A percentile compares a stretch with the other conserved stretches of the same genome.
Conservation (phyloP, 2,113 vertebrate species). For the Anser cygnoides region DNA sequence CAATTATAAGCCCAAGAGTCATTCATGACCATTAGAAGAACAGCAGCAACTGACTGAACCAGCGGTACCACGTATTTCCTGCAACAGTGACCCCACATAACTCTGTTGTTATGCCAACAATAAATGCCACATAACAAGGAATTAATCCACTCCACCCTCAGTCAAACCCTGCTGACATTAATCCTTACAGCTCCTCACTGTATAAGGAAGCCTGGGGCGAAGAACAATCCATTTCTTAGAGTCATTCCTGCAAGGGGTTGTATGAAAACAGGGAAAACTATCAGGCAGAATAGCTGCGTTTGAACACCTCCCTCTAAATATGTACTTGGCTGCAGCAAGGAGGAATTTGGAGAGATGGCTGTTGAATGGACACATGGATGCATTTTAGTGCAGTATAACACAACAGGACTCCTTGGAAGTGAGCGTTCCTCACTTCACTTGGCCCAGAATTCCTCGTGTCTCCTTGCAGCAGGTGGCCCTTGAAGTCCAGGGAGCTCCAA, state of each 20-base stretch:
- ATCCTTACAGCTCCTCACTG: background rate
- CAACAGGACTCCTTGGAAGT: background rate
- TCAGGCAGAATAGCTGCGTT: background rate
- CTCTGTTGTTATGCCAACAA: background rate
- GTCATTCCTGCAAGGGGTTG: background rate
- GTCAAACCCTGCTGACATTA: background rate
- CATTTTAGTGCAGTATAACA: background rate
- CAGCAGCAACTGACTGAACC: background rate
- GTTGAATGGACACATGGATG: background rate
- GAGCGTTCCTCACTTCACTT: background rate
- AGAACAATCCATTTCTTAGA: background rate
- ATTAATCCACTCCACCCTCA: background rate
- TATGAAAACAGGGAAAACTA: background rate
- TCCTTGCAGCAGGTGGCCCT: background rate
- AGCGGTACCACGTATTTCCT: background rate
- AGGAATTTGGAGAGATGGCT: background rate
- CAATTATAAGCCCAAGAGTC: background rate
- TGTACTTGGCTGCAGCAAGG: fast-evolving
- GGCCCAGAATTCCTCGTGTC: background rate
- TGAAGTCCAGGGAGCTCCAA: background rate
- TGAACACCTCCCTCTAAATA: background rate
- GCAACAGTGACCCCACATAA: background rate
- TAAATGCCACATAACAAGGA: background rate
- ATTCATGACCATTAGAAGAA: background rate
- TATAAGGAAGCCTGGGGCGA: background rate